Percentiles rank a stretch among this genome's conserved stretches.
phyloP scores from a whole-genome alignment of 2,888 invertebrate species.

The Epistrophella euchroma region DNA sequence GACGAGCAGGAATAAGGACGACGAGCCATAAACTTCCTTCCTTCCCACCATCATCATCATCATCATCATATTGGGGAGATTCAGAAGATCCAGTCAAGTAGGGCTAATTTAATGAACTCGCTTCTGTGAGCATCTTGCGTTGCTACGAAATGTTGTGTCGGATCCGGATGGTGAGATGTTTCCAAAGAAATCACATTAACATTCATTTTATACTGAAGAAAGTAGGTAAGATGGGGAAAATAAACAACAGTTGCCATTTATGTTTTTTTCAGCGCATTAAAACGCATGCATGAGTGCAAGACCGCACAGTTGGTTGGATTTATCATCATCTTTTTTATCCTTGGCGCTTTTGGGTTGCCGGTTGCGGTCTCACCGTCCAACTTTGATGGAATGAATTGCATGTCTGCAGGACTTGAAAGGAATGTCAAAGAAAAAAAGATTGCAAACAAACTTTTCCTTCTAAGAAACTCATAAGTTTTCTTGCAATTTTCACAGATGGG shows the following conservation, averaged over 20 bases:
- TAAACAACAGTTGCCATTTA: constrained; percentile 4
- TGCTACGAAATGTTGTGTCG: constrained; percentile 41
- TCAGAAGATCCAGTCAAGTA: constrained; percentile 61
- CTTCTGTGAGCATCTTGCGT: constrained; percentile 12
- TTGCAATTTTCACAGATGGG: constrained; percentile 71
- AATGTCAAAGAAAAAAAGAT: constrained; percentile 32
- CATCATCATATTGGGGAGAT: constrained; percentile 19
- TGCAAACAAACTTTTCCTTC: constrained; percentile 59
- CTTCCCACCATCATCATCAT: background rate
- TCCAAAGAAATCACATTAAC: constrained; percentile 67
- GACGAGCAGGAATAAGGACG: constrained; percentile 6
- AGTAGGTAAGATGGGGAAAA: background rate
- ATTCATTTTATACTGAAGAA: constrained; percentile 58
- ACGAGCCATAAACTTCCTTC: constrained; percentile 29
- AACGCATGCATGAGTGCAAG: constrained; percentile 54
- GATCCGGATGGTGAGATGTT: constrained; percentile 40
- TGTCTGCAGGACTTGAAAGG: constrained; percentile 60
- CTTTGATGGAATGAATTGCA: constrained; percentile 37
- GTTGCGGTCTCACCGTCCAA: background rate
- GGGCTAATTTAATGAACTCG: constrained; percentile 74
- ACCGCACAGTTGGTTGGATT: constrained; percentile 60
- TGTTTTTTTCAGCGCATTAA: constrained; percentile 26
- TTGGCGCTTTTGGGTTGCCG: background rate
- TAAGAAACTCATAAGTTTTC: constrained; percentile 66
- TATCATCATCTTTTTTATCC: constrained; percentile 50